Evolutionary conservation across 2,113 vertebrate species (phyloP), one percentile per base, ranked within the genome.

Genomic region (Melanocharis versteri): DNA sequence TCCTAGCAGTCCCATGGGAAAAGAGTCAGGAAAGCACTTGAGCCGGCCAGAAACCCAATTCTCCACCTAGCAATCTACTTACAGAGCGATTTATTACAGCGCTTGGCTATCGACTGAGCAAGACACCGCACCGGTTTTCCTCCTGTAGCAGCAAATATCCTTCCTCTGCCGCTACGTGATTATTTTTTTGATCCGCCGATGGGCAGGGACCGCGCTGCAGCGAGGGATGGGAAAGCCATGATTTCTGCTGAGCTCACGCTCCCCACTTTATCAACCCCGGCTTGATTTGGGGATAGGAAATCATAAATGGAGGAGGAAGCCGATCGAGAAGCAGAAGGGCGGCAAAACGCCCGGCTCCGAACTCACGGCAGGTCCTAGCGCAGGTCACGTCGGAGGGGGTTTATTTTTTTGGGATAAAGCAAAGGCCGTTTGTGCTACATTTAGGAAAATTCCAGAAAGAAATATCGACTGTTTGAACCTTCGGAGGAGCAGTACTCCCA

Each of bases 221-320:
- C 39, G 5, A 87, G 80, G 53, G 85, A 94, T 37, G 62, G 31
- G 60, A 95, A 85, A 95, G 88, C 93, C 94, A 75, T 19, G 76
- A 78, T 95, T 94, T 91, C 88, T 96, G 96, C 95, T 94, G 92
- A 94, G 94, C 92, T 94, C 92, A 94, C 31, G 42, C 60, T 88
- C 66, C 70, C 7, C n/a, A 54, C 81, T 94, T 93, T 35, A 87
- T 37, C 40, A 69, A 24, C 48, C 78, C 33, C 71, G 26, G 24
- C 85, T 93, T 7, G n/a, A 37, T 78, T 20, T 57, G 82, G 69
- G 87, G n/a, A 47, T 44, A 82, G 9, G 33, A 68, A 71, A 82
- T 61, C 2, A 5, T 39, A 71, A 69, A 90, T 3, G 72, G 39
- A 90, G n/a, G n/a, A 80, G 26, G 53, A 78, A 66, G 53, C 42